A percentile compares a stretch with the other conserved stretches of the same genome.
These are phyloP conservation scores for Seriola rivoliana DNA, from an alignment of 2,113 vertebrate genomes.

Conservation along the genomic window DNA sequence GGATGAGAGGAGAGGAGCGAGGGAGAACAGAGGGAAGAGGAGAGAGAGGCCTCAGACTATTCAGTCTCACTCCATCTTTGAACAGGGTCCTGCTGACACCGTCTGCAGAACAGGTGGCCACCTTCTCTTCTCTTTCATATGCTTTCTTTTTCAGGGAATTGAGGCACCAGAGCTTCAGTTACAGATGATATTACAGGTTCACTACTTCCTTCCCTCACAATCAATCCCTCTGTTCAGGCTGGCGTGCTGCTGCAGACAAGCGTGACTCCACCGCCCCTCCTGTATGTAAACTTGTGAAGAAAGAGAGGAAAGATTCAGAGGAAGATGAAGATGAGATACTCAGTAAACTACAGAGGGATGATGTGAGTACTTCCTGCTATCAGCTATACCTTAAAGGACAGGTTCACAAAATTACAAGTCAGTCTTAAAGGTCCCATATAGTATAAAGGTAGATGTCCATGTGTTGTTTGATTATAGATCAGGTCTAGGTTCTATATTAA, in stretches of 20 bases:
- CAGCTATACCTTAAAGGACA: background rate
- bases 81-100: slow-evolving; percentile 83
- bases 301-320: slow-evolving; percentile 69
- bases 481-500: no score
- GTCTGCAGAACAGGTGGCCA: slow-evolving; percentile 76
- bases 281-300: slow-evolving; percentile 75
- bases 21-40: slow-evolving; percentile 74
- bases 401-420: background rate
- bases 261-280: slow-evolving; percentile 58
- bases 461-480: no score
- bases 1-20: slow-evolving; percentile 68
- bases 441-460: no score
- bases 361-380: slow-evolving; percentile 66
- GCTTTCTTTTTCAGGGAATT: background rate
- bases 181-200: background rate
- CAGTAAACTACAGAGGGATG: slow-evolving; percentile 82
- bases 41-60: slow-evolving; percentile 82
- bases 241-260: slow-evolving; percentile 57
- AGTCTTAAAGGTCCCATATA: background rate
- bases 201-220: background rate
- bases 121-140: background rate
- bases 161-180: background rate
- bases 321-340: slow-evolving; percentile 78
- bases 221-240: slow-evolving; percentile 48
- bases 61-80: slow-evolving; percentile 87